Conservation (phyloP, 2,888 invertebrate species). For the Petrolisthes cinctipes region DNA sequence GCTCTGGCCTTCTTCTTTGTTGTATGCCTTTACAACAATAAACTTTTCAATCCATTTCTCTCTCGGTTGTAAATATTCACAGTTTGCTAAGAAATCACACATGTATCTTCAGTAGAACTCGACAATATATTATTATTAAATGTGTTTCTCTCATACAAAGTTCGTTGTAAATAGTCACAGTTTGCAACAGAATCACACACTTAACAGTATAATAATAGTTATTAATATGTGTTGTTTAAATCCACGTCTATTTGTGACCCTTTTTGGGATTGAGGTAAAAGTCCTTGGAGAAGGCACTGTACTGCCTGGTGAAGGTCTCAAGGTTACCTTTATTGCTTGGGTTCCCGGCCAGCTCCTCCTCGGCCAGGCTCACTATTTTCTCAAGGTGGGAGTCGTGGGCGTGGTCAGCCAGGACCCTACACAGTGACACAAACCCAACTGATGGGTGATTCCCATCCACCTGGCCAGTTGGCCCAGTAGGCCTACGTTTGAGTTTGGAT, state of each 20-base stretch:
- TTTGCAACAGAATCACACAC: background rate
- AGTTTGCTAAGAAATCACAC: too few species aligned
- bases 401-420: background rate
- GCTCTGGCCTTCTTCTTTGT: too few species aligned
- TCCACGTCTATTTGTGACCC: background rate
- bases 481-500: too few species aligned
- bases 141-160: too few species aligned
- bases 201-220: background rate
- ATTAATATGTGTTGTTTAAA: background rate
- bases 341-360: background rate
- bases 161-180: too few species aligned
- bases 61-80: too few species aligned
- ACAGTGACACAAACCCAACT: background rate
- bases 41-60: too few species aligned
- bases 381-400: slow-evolving; percentile 26
- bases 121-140: too few species aligned
- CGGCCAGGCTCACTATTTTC: background rate
- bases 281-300: background rate
- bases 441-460: background rate
- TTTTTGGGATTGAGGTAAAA: slow-evolving; percentile 1
- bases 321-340: background rate
- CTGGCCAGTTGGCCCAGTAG: too few species aligned
- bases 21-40: too few species aligned
- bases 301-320: background rate
- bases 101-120: too few species aligned